Percentiles rank a stretch among this genome's conserved stretches.
These are phyloP conservation scores for Ammodytes dubius DNA, from an alignment of 2,113 vertebrate genomes.

Conservation along the genomic window DNA sequence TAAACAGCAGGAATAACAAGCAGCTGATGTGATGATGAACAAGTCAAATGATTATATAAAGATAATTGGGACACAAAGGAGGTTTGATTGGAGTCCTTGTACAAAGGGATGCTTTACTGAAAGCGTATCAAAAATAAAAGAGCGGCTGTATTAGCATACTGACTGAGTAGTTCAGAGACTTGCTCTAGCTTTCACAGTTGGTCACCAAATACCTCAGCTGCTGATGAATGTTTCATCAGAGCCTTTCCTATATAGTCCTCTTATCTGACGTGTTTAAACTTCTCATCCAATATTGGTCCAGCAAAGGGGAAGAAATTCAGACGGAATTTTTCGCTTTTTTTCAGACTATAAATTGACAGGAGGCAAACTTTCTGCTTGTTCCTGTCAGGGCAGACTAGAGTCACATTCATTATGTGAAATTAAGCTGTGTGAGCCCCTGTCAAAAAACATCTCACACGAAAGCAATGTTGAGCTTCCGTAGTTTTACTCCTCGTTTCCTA, in stretches of 20 bases:
- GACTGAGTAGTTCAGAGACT: constrained; percentile 47
- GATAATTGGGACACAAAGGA: neutral
- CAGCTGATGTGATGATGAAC: neutral
- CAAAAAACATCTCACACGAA: constrained; percentile 13
- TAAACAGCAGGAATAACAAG: neutral
- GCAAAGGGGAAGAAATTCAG: constrained; percentile 5
- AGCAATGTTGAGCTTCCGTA: constrained; percentile 13
- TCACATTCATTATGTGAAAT: constrained; percentile 7
- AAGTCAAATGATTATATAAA: neutral
- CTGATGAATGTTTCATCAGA: constrained; percentile 52
- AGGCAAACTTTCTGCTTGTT: constrained; percentile 11
- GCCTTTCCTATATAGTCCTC: constrained; percentile 34
- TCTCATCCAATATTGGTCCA: constrained; percentile 12
- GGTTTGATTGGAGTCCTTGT: neutral
- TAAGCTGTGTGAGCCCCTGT: constrained; percentile 11
- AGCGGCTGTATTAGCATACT: constrained; percentile 51
- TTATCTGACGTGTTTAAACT: constrained; percentile 28
- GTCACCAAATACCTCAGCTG: constrained; percentile 73
- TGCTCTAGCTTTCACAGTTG: constrained; percentile 71
- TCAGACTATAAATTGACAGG: neutral
- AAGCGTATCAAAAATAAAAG: constrained; percentile 46
- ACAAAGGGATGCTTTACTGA: constrained; percentile 41
- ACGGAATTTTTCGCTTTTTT: too few species aligned
- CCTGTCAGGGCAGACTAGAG: neutral
- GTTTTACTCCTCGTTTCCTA: constrained; percentile 15